Conservation (phyloP, 2,113 vertebrate species). For the Lichenostomus cassidix region DNA sequence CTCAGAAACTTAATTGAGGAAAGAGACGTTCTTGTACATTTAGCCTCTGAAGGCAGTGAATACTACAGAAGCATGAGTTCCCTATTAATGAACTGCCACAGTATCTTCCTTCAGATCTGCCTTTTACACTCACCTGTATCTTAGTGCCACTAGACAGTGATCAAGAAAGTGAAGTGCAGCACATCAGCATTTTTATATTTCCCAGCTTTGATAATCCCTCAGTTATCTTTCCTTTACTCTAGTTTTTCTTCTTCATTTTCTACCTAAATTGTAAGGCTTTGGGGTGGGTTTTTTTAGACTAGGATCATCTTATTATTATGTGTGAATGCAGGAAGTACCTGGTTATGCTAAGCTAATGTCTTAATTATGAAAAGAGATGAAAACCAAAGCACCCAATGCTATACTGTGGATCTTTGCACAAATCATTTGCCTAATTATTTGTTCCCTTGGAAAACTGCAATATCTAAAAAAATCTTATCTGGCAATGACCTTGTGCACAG, state of each 20-base stretch:
- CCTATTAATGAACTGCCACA: background rate
- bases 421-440: background rate
- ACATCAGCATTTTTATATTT: background rate
- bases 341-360: background rate
- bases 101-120: background rate
- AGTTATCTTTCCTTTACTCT: background rate
- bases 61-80: background rate
- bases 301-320: background rate
- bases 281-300: background rate
- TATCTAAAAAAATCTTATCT: background rate
- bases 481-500: background rate
- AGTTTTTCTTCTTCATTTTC: background rate
- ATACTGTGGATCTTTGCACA: background rate
- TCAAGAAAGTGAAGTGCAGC: background rate
- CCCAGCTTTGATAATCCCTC: background rate
- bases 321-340: background rate
- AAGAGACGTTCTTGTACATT: background rate
- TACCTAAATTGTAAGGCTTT: background rate
- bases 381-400: background rate
- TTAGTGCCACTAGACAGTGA: background rate
- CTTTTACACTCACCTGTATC: background rate
- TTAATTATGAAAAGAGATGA: background rate
- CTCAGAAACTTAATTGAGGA: background rate
- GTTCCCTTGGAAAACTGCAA: background rate
- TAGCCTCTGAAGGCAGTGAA: background rate